phyloP scores from a whole-genome alignment of 2,113 vertebrate genomes.

The Cichladusa arquata region DNA sequence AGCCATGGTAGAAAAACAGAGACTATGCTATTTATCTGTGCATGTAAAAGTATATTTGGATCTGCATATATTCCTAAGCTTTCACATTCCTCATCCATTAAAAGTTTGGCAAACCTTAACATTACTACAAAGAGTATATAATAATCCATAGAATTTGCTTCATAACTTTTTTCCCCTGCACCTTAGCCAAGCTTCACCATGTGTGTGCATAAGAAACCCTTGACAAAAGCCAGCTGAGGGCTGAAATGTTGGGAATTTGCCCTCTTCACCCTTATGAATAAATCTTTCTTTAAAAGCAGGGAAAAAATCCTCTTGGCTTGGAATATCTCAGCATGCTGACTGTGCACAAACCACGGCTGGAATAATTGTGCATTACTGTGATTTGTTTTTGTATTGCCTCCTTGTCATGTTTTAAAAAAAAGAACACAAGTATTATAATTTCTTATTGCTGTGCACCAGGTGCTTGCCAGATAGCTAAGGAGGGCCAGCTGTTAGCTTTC shows the following conservation, averaged over 20 bases:
- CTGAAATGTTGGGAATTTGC: conserved; percentile 62
- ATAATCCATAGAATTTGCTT: conserved; percentile 33
- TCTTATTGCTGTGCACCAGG: not conserved
- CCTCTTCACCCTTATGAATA: conserved; percentile 54
- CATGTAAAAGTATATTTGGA: not conserved
- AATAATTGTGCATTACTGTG: conserved; percentile 17
- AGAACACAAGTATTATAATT: not conserved
- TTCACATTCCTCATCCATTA: conserved; percentile 37
- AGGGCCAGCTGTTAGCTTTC: not conserved
- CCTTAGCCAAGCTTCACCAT: conserved; percentile 35
- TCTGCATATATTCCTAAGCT: not conserved
- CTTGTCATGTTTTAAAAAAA: conserved; percentile 36
- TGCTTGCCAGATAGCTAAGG: conserved; percentile 18
- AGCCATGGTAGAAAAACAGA: not conserved
- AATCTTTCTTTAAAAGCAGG: conserved; percentile 46
- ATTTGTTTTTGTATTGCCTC: conserved; percentile 59
- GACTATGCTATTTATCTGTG: not conserved
- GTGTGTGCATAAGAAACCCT: conserved; percentile 7
- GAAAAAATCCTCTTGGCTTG: conserved; percentile 34
- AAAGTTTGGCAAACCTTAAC: not conserved
- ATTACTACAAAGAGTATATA: not conserved
- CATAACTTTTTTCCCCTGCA: not conserved
- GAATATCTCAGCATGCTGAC: conserved; percentile 55
- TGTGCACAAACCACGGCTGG: conserved; percentile 39
- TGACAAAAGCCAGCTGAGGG: conserved; percentile 60